Conservation (phyloP, 2,888 invertebrate genomes). For the Perithous albicinctus region DNA sequence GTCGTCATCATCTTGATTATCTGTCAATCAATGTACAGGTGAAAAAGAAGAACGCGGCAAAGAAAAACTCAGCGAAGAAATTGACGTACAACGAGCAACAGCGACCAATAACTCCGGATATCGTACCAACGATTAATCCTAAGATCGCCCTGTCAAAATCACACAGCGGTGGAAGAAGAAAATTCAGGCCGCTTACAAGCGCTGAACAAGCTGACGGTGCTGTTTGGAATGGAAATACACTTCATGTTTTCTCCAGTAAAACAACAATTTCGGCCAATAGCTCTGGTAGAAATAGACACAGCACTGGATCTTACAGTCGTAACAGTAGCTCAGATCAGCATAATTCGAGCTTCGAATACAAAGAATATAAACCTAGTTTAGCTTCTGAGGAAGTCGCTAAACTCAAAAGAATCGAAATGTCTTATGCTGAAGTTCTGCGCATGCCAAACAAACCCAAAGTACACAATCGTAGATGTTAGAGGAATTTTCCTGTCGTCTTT, state of each 20-base stretch:
- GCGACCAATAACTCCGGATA: constrained; percentile 72
- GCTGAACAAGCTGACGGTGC: constrained; percentile 78
- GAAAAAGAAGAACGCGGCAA: constrained; percentile 87
- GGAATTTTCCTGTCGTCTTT: neutral
- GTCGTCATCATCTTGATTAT: constrained; percentile 91
- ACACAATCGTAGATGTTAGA: constrained; percentile 70
- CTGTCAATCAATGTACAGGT: constrained; percentile 88
- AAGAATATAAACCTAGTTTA: constrained; percentile 88
- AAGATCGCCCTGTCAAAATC: constrained; percentile 87
- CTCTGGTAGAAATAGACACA: constrained; percentile 63
- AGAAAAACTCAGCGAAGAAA: constrained; percentile 86
- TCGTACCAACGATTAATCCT: constrained; percentile 88
- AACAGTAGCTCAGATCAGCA: constrained; percentile 79
- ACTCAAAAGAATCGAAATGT: constrained; percentile 92
- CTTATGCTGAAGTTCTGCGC: constrained; percentile 93
- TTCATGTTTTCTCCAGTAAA: constrained; percentile 87
- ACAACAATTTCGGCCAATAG: constrained; percentile 85
- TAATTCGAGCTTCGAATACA: constrained; percentile 72
- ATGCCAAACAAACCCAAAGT: constrained; percentile 87
- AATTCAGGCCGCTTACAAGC: constrained; percentile 85
- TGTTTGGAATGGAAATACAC: constrained; percentile 90
- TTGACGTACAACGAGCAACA: constrained; percentile 63
- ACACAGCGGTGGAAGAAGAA: constrained; percentile 86
- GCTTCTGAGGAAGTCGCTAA: constrained; percentile 94
- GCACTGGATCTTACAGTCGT: constrained; percentile 59